Evolutionary conservation across 2,888 invertebrate species (phyloP), one percentile per base, ranked within the genome.

Genomic region (Lasioglossum vierecki): DNA sequence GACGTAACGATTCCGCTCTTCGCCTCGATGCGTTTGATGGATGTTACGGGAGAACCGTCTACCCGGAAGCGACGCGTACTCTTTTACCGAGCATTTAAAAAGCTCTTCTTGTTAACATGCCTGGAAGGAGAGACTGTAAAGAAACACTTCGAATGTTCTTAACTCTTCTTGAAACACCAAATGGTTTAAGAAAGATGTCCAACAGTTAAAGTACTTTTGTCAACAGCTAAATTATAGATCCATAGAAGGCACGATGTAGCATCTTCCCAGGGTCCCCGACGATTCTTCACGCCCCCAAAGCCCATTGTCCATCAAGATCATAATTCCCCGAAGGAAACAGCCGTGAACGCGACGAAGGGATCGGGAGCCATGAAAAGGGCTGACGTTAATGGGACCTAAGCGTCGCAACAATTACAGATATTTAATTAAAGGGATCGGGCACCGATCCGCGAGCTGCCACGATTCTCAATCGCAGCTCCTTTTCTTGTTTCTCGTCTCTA

Each of bases 401-500:
- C 53, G 57, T 49, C 26, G 46, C 26, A 63, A 49, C 46, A 63
- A 63, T 68, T 68, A 68, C 35, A 68, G 68, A 6, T n/a, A 41
- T 44, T 60, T 60, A 46, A 76, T 70, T 41, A 57, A 70, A 72
- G 11, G 66, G 49, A 60, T 68, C 57, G 15, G 22, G 30, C 18
- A 44, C 5, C 70, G 83, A 80, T 63, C 71, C n/a, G 70, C 46
- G 82, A 39, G n/a, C 66, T 44, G 82, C 26, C 18, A 26, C 60
- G 66, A 68, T 57, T 22, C 57, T 44, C 8, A 41, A 72, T 81
- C 71, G 30, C 46, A 26, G 13, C 60, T 60, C 60, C 26, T 73
- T 82, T 78, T 76, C 79, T 76, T 73, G 63, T 81, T 78, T 80
- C 82, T 82, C 79, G 77, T 86, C 88, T 80, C 87, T 88, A 84